Base-by-base conservation (phyloP, 2,797 vertebrate species). In the Amphiprion clarkii region DNA sequence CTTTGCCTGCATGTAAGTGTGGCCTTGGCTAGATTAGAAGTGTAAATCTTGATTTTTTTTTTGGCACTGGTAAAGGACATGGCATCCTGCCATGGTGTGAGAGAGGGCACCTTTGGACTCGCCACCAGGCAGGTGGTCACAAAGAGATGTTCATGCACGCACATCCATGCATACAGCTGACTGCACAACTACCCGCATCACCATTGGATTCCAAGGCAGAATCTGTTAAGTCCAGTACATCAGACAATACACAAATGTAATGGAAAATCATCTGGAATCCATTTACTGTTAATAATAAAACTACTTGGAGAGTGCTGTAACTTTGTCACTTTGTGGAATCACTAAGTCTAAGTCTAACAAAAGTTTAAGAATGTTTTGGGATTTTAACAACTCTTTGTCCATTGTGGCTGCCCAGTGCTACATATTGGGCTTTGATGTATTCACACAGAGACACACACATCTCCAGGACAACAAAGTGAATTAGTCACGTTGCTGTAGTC, bases 381-480 rank as follows among this genome's bases (percentile, higher is more conserved):
- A 4, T 53, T 71, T 56, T 3, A 52, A 74, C 6, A 36, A 74
- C 23, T 21, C 48, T 69, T 54, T 78, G 58, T 63, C 59, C 27
- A 59, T 39, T 69, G 63, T 67, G 44, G n/a, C 63, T 63, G 17
- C n/a, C 21, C 36, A 46, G 31, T 56, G 58, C 71, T 71, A 70
- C 62, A 67, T 25, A 25, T 23, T 71, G 71, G 66, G 42, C 58
- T 67, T 68, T 62, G 36, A 54, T 71, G 51, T 66, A 62, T 36
- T 71, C 44, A 63, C 57, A 68, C 13, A 70, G 42, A 33, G 31
- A 70, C 40, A 53, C 67, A 55, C 66, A 79, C 71, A 85, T 91
- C 86, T 83, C 89, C 86, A 55, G 77, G 90, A 88, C 91, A 84
- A 90, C 88, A 76, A 58, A 64, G 71, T 76, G 66, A 88, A 88